These are phyloP conservation scores for Haliclona indistincta DNA, from an alignment of 37 sponge, comb jelly and placozoan species.

Conservation along the genomic window DNA sequence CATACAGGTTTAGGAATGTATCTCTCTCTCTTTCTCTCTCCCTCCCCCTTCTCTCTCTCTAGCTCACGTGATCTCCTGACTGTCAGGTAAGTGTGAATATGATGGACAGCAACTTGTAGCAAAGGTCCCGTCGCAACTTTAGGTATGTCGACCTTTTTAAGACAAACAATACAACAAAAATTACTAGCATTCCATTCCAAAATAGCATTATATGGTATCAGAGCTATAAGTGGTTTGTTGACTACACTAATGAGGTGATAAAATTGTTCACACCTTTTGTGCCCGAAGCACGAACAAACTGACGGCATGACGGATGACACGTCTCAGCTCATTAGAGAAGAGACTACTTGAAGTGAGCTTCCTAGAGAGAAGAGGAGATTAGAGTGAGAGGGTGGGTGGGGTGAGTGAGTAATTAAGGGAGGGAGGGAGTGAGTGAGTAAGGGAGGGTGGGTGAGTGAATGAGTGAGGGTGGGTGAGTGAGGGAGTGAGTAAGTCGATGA, in stretches of 20 bases:
- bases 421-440: too few species aligned
- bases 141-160: slow-evolving; percentile 59
- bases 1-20: too few species aligned
- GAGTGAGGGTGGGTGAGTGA: too few species aligned
- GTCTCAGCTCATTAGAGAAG: slow-evolving; percentile 35
- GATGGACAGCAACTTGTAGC: slow-evolving; percentile 19
- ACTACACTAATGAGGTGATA: neutral
- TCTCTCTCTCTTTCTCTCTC: neutral
- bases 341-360: neutral
- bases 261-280: slow-evolving; percentile 2
- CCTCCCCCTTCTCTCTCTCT: neutral
- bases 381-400: too few species aligned
- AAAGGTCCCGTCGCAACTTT: slow-evolving; percentile 38
- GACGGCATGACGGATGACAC: slow-evolving; percentile 22
- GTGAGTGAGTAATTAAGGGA: too few species aligned
- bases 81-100: slow-evolving; percentile 53
- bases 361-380: too few species aligned
- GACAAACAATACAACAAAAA: too few species aligned
- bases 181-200: too few species aligned
- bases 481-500: too few species aligned
- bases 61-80: slow-evolving; percentile 51
- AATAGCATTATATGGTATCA: neutral
- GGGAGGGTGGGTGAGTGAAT: too few species aligned
- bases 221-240: neutral
- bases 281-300: slow-evolving; percentile 16